These are phyloP conservation scores for Galerucella pusilla DNA, from an alignment of 2,888 invertebrate genomes.

Conservation along the genomic window DNA sequence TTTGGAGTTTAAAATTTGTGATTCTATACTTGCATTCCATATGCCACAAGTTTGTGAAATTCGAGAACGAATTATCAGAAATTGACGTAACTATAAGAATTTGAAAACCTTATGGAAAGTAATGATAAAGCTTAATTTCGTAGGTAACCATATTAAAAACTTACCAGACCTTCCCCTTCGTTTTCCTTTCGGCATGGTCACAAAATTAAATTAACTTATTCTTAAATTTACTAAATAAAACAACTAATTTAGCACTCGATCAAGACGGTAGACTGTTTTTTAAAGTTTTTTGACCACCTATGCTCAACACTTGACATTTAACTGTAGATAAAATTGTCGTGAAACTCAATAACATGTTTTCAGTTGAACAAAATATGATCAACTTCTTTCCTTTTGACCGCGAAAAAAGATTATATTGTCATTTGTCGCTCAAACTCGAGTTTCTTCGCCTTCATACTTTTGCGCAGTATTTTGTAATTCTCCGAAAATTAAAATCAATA, in stretches of 20 bases:
- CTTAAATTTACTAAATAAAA: constrained; percentile 69
- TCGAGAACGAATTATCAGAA: constrained; percentile 24
- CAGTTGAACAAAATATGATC: constrained; percentile 59
- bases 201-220: constrained; percentile 57
- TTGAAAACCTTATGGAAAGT: constrained; percentile 31
- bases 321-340: constrained; percentile 75
- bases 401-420: constrained; percentile 33
- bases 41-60: constrained; percentile 39
- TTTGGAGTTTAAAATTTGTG: too few species aligned
- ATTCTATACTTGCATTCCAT: constrained; percentile 33
- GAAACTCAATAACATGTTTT: constrained; percentile 82
- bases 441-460: constrained; percentile 9
- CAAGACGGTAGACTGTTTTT: constrained; percentile 83
- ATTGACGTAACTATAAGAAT: constrained; percentile 37
- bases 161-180: constrained; percentile 80
- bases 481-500: not conserved
- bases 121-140: constrained; percentile 32
- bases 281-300: constrained; percentile 78
- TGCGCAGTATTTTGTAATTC: constrained; percentile 18
- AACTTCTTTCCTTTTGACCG: constrained; percentile 48
- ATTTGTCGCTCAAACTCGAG: constrained; percentile 8
- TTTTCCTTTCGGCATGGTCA: constrained; percentile 82
- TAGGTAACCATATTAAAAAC: constrained; percentile 50
- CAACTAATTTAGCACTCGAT: constrained; percentile 74
- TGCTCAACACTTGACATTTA: constrained; percentile 78